These are phyloP conservation scores for Suricata suricatta DNA, from an alignment of 2,113 vertebrate species.

Conservation along the genomic window DNA sequence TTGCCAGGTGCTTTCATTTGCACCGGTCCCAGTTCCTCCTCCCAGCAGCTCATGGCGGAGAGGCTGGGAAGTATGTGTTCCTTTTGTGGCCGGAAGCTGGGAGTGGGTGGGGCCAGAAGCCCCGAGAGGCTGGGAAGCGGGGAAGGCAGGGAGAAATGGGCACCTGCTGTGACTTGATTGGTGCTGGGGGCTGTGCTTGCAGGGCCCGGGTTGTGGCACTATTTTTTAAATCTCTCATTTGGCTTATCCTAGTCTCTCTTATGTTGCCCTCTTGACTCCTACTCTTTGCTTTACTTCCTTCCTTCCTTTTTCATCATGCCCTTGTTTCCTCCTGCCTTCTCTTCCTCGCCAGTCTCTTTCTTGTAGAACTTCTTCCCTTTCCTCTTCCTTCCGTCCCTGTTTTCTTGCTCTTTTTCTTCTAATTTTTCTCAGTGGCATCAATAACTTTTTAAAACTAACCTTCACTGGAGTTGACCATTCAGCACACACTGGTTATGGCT, in stretches of 20 bases:
- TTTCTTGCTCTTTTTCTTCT: neutral
- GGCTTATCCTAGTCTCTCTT: neutral
- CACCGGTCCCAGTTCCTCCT: neutral
- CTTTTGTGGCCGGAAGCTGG: neutral
- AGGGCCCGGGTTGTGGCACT: rapidly evolving
- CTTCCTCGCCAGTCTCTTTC: neutral
- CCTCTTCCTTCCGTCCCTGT: neutral
- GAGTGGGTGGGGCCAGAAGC: neutral
- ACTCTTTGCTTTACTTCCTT: neutral
- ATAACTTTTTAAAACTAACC: neutral
- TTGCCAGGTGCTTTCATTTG: neutral
- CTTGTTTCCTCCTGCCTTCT: neutral
- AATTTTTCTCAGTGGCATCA: neutral
- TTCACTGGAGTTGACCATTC: neutral
- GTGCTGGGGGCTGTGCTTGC: neutral
- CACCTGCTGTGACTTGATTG: too few relatives aligned
- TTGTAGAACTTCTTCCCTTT: neutral
- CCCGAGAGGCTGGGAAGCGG: rapidly evolving
- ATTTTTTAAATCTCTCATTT: neutral
- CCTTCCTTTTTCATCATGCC: neutral
- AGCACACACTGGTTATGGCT: neutral
- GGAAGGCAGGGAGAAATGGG: too few relatives aligned
- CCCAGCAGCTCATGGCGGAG: neutral
- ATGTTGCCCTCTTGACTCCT: rapidly evolving
- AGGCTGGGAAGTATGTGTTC: neutral